A percentile compares a stretch with the other conserved stretches of the same genome.
Conservation (phyloP, 2,113 vertebrate genomes). For the Uropsilus gracilis region DNA sequence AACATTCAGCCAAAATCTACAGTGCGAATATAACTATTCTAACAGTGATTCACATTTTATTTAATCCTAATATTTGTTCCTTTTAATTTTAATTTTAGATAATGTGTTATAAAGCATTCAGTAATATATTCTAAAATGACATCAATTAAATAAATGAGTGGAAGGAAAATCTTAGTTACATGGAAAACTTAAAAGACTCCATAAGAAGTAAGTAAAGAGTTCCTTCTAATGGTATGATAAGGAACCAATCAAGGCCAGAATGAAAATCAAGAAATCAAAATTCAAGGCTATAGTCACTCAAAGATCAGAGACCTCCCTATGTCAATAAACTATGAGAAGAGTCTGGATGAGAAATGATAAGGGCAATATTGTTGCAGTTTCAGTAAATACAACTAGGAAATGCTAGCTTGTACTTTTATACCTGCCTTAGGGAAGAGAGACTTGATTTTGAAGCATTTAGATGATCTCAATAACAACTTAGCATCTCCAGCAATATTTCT, state of each 20-base stretch:
- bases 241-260: not conserved
- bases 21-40: not conserved
- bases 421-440: too few species aligned
- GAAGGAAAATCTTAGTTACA: not conserved
- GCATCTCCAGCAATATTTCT: too few species aligned
- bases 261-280: not conserved
- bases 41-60: not conserved
- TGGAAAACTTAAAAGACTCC: not conserved
- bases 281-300: not conserved
- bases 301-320: not conserved
- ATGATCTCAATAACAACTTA: too few species aligned
- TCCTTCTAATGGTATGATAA: not conserved
- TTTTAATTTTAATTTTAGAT: not conserved
- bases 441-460: too few species aligned
- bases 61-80: not conserved
- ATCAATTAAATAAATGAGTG: not conserved
- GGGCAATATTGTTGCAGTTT: too few species aligned
- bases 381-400: too few species aligned
- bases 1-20: not conserved
- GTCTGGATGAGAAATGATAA: not conserved
- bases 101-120: not conserved
- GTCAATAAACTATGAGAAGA: not conserved
- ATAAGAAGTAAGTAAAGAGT: not conserved
- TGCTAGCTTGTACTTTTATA: too few species aligned
- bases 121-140: not conserved